phyloP scores from a whole-genome alignment of 2,797 vertebrate genomes.

The Peromyscus melanophrys region DNA sequence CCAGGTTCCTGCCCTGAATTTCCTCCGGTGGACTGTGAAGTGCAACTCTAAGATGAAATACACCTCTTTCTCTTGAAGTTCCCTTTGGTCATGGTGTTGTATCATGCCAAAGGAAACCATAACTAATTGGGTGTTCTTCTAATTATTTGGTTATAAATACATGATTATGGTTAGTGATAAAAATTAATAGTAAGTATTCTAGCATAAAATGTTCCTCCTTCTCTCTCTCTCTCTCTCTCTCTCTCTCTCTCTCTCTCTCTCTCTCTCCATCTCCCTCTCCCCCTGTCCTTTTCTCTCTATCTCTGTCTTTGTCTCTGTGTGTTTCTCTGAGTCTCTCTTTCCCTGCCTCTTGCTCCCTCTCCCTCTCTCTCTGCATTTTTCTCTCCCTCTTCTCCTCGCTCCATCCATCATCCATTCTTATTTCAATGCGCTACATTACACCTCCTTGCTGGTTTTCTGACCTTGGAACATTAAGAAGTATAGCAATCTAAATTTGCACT shows the following conservation, averaged over 20 bases:
- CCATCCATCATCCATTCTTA: not conserved
- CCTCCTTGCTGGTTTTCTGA: not conserved
- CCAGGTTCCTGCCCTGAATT: not conserved
- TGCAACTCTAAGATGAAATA: not conserved
- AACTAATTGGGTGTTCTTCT: not conserved
- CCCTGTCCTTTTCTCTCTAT: not conserved
- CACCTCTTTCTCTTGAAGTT: not conserved
- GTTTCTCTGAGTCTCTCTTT: not conserved
- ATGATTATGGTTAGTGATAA: not conserved
- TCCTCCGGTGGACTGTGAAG: not conserved
- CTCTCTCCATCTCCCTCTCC: accelerated
- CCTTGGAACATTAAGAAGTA: not conserved
- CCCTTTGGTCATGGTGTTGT: not conserved
- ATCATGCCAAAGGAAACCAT: not conserved
- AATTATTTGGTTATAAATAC: not conserved
- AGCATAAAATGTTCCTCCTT: too few relatives aligned
- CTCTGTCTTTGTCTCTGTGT: not conserved
- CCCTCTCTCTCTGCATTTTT: not conserved
- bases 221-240: not conserved
- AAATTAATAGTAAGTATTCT: not conserved
- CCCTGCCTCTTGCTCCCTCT: not conserved
- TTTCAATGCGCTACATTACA: not conserved
- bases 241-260: not conserved
- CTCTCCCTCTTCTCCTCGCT: not conserved
- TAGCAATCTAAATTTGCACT: not conserved